Conservation (phyloP, 2,113 vertebrate species). For the Tonatia bakeri region DNA sequence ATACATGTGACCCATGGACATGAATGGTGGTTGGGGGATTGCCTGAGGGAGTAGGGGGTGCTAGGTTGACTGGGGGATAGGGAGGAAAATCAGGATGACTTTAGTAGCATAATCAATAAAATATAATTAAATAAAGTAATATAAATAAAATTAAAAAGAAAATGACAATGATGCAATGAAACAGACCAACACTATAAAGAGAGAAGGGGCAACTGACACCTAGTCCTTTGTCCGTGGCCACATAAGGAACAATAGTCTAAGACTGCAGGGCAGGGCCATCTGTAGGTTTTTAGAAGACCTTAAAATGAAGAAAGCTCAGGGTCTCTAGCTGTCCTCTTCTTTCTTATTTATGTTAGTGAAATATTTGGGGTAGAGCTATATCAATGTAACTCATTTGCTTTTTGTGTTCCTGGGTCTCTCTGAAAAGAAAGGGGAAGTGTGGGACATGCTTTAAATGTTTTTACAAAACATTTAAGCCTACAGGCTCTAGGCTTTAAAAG, state of each 20-base stretch:
- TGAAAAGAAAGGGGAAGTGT: neutral
- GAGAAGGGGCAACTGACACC: neutral
- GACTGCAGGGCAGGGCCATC: no score
- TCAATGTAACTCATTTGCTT: neutral
- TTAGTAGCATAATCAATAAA: no score
- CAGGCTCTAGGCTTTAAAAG: neutral
- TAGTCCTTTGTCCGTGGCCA: neutral
- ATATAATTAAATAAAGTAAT: no score
- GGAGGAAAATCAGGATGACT: no score
- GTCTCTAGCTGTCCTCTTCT: neutral
- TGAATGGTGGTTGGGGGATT: no score
- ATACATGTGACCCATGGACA: no score
- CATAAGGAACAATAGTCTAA: neutral
- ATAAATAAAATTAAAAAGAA: neutral
- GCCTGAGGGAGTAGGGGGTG: no score
- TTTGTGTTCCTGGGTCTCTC: neutral
- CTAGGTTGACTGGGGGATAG: no score
- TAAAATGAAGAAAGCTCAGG: neutral
- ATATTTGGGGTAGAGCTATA: neutral
- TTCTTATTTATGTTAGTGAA: neutral
- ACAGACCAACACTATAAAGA: neutral
- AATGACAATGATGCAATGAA: neutral
- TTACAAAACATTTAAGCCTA: neutral
- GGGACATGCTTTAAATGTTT: neutral
- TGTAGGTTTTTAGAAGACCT: neutral